phyloP scores from a whole-genome alignment of 2,888 invertebrate species.

The Odontomyia ornata region DNA sequence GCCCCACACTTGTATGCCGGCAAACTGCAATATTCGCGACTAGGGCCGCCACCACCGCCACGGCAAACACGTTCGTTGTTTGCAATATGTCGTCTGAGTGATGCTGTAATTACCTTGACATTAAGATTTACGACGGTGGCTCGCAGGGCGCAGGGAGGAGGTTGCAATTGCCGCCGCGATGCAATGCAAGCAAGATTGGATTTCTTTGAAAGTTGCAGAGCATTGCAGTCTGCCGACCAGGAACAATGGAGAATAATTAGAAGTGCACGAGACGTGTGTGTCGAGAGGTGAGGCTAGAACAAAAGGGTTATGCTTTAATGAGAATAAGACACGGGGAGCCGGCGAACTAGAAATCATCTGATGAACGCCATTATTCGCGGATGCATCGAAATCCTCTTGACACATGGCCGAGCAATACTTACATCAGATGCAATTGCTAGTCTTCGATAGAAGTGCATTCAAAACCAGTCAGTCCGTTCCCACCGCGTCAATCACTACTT shows the following conservation, averaged over 20 bases:
- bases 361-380: neutral
- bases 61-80: conserved; percentile 11
- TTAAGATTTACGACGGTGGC: conserved; percentile 24
- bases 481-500: no score
- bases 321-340: neutral
- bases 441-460: neutral
- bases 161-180: neutral
- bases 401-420: neutral
- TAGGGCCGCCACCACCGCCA: neutral
- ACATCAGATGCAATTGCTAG: neutral
- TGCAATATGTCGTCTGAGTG: conserved; percentile 37
- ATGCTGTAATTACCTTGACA: conserved; percentile 42
- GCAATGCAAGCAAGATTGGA: neutral
- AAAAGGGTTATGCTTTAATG: neutral
- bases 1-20: neutral
- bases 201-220: conserved; percentile 1
- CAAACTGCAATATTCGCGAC: neutral
- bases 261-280: neutral
- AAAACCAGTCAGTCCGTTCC: no score
- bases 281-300: neutral
- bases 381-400: neutral
- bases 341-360: neutral
- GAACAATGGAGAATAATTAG: neutral
- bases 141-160: neutral
- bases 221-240: neutral